Evolutionary conservation across 2,888 invertebrate species (phyloP), one percentile per base, ranked within the genome.

Genomic region (Andrena marginata): DNA sequence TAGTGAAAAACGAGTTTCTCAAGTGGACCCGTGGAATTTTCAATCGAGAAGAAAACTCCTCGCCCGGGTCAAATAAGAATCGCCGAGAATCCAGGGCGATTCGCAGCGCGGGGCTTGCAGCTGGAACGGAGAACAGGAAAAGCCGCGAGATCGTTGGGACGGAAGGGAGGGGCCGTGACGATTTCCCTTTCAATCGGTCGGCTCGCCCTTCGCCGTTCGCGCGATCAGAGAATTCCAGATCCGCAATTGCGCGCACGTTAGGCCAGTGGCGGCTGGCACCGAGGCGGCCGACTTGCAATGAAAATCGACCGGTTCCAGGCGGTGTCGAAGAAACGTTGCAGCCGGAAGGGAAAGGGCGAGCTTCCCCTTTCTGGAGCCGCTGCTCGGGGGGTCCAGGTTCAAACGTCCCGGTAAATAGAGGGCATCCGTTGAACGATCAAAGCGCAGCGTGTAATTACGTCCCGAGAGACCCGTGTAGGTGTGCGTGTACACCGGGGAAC

Each of bases 171-270:
- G 86, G 82, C 80, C 67, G 56, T 73, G 65, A 59, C 67, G 74
- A 77, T 85, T 85, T 89, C 85, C 89, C 89, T 90, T 89, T 90
- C 87, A 83, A 81, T 86, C 85, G 87, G 77, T 80, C 85, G 87
- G 77, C 78, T 84, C 87, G 85, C 89, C 89, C 90, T 88, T 86
- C 86, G 85, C 80, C 83, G 70, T 82, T 85, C 88, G 80, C 78
- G 82, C 80, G 79, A 64, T 75, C 78, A 85, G 80, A 82, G 85
- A 86, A 87, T 88, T 85, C 84, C 82, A 88, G 84, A 84, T 89
- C 87, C 85, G 89, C 88, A 88, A 90, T 90, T 90, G 90, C 89
- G 85, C 84, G 80, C 88, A 85, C 83, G 85, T 84, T 88, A 80
- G 82, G 75, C 31, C 23, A 35, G 54, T 70, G 81, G 70, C 54